Conservation (phyloP, 2,113 vertebrate species). For the Asarcornis scutulata region DNA sequence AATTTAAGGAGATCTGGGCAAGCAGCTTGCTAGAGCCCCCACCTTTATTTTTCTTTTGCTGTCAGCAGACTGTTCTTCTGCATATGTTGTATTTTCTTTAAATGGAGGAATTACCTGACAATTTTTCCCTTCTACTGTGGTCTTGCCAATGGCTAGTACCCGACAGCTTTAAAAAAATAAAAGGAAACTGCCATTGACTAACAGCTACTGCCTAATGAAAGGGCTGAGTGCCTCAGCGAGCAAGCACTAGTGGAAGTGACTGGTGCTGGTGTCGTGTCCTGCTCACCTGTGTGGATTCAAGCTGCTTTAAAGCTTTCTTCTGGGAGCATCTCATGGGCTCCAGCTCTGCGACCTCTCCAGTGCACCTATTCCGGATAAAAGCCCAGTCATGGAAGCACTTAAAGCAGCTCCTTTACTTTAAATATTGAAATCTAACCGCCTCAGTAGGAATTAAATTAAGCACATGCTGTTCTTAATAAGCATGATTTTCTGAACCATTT, state of each 20-base stretch:
- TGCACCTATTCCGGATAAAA: not conserved
- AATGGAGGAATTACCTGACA: not conserved
- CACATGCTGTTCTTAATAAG: not conserved
- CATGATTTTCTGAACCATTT: not conserved
- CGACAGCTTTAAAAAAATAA: not conserved
- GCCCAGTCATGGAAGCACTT: not conserved
- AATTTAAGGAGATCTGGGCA: not conserved
- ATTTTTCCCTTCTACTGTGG: not conserved
- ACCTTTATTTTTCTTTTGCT: not conserved
- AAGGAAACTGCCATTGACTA: not conserved
- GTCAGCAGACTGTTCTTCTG: not conserved
- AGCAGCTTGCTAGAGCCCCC: not conserved
- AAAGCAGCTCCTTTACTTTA: not conserved
- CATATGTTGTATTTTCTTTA: not conserved
- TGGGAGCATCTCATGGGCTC: not conserved
- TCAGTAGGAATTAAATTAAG: not conserved
- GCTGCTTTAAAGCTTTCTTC: not conserved
- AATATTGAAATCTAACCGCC: not conserved
- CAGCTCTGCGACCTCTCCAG: not conserved
- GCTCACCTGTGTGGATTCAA: not conserved
- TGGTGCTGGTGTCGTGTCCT: not conserved
- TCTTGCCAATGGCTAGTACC: not conserved
- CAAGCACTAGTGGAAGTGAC: not conserved
- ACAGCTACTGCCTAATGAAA: not conserved
- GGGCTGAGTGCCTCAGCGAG: fast-evolving